Percentiles rank a stretch among this genome's conserved stretches.
These are phyloP conservation scores for Sparus aurata DNA, from an alignment of 2,797 vertebrate species.

Conservation along the genomic window DNA sequence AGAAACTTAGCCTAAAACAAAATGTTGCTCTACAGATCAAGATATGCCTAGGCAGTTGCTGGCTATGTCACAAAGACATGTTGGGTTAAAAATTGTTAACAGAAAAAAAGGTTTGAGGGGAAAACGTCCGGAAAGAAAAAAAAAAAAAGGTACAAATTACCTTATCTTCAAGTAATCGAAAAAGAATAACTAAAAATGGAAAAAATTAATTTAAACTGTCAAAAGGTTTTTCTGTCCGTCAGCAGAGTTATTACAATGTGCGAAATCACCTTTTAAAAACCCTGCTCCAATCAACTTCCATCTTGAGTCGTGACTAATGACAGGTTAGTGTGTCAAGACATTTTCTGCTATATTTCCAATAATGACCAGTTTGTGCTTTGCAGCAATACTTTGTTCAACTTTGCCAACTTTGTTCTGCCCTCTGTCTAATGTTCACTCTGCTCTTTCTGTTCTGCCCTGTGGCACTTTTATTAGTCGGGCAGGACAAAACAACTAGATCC, in stretches of 20 bases:
- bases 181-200: not conserved
- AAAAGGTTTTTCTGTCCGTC: constrained; percentile 2
- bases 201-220: constrained; percentile 9
- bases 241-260: not conserved
- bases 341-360: not conserved
- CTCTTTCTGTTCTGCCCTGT: constrained; percentile 7
- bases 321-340: not conserved
- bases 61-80: constrained; percentile 8
- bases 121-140: not conserved
- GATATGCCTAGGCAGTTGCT: not conserved
- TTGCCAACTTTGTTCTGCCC: not conserved
- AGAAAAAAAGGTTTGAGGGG: not conserved
- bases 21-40: not conserved
- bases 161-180: not conserved
- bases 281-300: not conserved
- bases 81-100: not conserved
- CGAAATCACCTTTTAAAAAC: not conserved
- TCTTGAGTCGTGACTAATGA: not conserved
- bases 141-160: not conserved
- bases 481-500: not conserved
- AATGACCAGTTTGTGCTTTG: not conserved
- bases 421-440: not conserved
- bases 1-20: not conserved
- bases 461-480: not conserved
- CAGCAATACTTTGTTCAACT: too few species aligned